Base-by-base conservation (phyloP, 2,113 vertebrate species). In the Elephas maximus region DNA sequence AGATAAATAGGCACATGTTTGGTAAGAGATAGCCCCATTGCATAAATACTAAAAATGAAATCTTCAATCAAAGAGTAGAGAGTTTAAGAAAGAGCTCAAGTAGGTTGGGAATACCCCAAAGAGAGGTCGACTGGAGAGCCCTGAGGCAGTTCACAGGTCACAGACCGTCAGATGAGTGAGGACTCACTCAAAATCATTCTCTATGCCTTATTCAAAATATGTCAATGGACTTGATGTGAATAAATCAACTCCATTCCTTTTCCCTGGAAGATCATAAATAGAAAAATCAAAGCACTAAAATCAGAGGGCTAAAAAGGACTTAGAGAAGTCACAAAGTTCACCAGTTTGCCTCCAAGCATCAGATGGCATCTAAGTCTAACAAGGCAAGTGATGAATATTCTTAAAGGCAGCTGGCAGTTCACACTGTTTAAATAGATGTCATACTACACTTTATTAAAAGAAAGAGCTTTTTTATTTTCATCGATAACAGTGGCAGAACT, bases 231-330 rank as follows among this genome's bases (percentile, higher is more conserved):
- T 94, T 97, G 94, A 97, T 95, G 79, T 96, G 97, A 97, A 96
- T 97, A 98, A 97, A 95, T 97, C 95, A 95, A 79, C 33, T 93
- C 33, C 11, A n/a, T 82, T 97, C n/a, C 57, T 94, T 67, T 97
- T 77, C 37, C 37, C 23, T 93, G 37, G 41, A 94, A 96, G 93
- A 97, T 96, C 97, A 97, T 96, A 98, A 96, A 96, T 87, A 96
- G 94, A 83, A 94, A 94, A 96, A 97, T 97, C 97, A 98, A 97
- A 98, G 94, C 71, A 67, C 23, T 86, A 89, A 93, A 97, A 96
- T 96, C 96, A 97, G 88, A 97, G 63, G 73, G 48, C 67, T 95
- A 80, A 79, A 85, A 95, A 82, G 37, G 63, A 91, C 74, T 86
- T 85, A 76, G 62, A 88, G 90, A 96, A 96, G 96, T 89, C 96